A percentile compares a stretch with the other conserved stretches of the same genome.
phyloP scores from a whole-genome alignment of 2,113 vertebrate genomes.

The Pardalotus punctatus region DNA sequence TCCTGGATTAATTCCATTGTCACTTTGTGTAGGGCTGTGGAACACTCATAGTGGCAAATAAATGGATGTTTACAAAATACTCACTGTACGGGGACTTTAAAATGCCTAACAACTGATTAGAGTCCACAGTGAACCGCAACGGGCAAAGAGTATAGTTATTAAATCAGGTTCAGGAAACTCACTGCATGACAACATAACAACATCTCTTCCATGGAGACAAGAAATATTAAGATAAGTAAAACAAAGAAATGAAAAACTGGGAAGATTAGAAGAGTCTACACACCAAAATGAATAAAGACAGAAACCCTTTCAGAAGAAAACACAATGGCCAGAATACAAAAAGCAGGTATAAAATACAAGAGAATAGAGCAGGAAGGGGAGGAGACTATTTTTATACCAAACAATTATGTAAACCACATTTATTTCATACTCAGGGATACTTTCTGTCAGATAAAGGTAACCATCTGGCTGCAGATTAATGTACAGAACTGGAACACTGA shows the following conservation, averaged over 20 bases:
- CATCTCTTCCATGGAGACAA: neutral
- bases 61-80: slow-evolving; percentile 43
- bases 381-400: neutral
- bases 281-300: neutral
- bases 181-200: neutral
- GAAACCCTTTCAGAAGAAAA: neutral
- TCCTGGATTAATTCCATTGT: slow-evolving; percentile 22
- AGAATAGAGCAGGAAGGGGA: neutral
- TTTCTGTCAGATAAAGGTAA: neutral
- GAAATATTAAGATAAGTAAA: neutral
- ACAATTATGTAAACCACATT: neutral
- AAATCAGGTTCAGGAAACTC: neutral
- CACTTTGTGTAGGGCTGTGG: neutral
- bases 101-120: neutral
- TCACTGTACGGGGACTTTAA: neutral
- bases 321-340: neutral
- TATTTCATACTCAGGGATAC: neutral
- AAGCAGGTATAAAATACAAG: neutral
- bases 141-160: neutral
- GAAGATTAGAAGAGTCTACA: neutral
- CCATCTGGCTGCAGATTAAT: neutral
- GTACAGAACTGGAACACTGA: neutral
- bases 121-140: neutral
- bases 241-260: neutral
- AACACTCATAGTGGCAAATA: slow-evolving; percentile 36